Conservation (phyloP, 2,113 vertebrate genomes). For the Pomatostomus ruficeps region DNA sequence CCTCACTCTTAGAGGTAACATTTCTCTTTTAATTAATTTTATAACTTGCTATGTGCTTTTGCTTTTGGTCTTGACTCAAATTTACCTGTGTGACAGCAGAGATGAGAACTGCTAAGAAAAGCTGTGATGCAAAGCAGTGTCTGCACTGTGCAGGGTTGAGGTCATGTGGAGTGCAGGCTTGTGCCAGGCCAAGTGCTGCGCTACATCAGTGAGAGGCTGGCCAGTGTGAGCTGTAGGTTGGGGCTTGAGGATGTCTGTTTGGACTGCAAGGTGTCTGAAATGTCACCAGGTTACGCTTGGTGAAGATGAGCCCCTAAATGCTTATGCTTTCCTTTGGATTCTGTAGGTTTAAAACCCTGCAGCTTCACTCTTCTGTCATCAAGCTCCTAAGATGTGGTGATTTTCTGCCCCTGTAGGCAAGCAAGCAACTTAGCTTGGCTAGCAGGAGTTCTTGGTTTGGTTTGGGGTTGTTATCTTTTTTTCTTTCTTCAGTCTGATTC, state of each 20-base stretch:
- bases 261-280: neutral
- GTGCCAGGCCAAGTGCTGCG: neutral
- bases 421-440: neutral
- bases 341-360: neutral
- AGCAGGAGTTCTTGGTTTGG: neutral
- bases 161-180: accelerated
- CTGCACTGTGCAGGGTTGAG: neutral
- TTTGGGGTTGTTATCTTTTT: too few species aligned
- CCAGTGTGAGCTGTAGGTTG: neutral
- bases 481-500: neutral
- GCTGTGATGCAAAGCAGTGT: neutral
- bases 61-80: neutral
- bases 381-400: neutral
- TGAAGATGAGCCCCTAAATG: neutral
- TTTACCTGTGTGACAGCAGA: neutral
- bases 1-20: neutral
- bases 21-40: neutral
- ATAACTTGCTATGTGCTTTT: neutral
- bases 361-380: neutral
- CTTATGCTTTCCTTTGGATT: neutral
- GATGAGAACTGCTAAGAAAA: neutral
- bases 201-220: accelerated
- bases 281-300: accelerated
- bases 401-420: neutral
- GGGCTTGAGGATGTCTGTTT: neutral